Conservation (phyloP, 2,888 invertebrate species). For the Drosophila prolongata region DNA sequence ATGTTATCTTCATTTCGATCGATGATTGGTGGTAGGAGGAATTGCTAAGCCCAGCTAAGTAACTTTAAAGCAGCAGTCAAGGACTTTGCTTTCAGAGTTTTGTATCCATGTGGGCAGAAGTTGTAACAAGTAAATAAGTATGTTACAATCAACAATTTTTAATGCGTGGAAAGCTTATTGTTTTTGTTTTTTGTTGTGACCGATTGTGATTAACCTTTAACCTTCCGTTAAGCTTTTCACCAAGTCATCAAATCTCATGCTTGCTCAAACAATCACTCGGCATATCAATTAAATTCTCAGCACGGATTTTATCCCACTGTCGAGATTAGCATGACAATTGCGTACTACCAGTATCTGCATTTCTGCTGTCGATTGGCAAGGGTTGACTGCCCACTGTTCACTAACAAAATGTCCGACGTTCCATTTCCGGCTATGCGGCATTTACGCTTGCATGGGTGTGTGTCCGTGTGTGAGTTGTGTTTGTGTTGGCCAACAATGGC, state of each 20-base stretch:
- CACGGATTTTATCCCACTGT: constrained; percentile 7
- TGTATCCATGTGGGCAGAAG: not conserved
- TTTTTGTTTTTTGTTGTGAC: too few relatives aligned
- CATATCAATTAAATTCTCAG: constrained; percentile 19
- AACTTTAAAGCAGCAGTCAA: not conserved
- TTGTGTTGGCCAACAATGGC: constrained; percentile 11
- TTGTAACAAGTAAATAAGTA: too few relatives aligned
- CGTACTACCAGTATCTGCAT: constrained; percentile 13
- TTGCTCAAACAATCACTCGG: not conserved
- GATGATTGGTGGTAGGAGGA: not conserved
- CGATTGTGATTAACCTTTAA: not conserved
- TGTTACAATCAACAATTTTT: too few relatives aligned
- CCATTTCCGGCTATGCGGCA: constrained; percentile 37
- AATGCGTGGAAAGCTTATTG: too few relatives aligned
- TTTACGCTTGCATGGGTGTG: not conserved
- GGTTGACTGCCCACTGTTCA: constrained; percentile 20
- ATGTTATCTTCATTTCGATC: not conserved
- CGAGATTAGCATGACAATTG: constrained; percentile 38
- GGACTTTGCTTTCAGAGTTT: not conserved
- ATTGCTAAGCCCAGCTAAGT: constrained; percentile 1
- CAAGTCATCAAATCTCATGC: not conserved
- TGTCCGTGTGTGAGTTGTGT: not conserved
- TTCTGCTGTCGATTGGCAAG: constrained; percentile 17
- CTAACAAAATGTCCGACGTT: constrained; percentile 38
- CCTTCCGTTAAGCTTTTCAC: not conserved